A percentile compares a stretch with the other conserved stretches of the same genome.
Evolutionary conservation across 2,888 invertebrate species (phyloP).

Genomic region (Noctua comes): DNA sequence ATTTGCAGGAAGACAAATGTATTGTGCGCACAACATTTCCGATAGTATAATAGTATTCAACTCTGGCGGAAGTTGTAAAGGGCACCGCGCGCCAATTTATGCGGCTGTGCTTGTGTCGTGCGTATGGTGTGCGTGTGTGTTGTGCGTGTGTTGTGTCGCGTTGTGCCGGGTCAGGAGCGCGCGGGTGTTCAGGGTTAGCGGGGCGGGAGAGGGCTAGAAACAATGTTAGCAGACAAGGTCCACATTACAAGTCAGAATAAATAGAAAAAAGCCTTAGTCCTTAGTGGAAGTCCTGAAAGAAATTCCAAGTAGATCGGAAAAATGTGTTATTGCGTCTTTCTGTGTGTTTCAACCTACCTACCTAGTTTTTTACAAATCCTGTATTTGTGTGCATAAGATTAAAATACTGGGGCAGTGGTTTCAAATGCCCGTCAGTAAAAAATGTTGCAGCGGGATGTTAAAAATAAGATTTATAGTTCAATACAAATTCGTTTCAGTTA

Average conservation of each 20-base stretch:
- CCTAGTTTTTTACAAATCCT: not conserved
- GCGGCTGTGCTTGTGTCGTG: conserved; percentile 17
- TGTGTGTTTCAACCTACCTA: too few species aligned
- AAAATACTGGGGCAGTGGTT: not conserved
- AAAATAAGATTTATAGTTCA: conserved; percentile 7
- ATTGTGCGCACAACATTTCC: conserved; percentile 39
- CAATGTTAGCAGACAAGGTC: not conserved
- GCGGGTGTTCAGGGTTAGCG: not conserved
- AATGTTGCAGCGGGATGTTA: not conserved
- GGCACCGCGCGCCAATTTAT: conserved; percentile 28
- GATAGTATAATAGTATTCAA: conserved; percentile 40
- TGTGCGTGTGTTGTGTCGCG: not conserved
- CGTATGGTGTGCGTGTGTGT: not conserved
- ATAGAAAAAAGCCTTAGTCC: too few species aligned
- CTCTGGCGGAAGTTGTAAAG: conserved; percentile 56
- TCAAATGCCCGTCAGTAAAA: not conserved
- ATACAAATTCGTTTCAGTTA: conserved; percentile 25
- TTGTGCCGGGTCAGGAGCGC: not conserved
- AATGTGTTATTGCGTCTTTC: conserved; percentile 1
- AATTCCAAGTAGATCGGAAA: not conserved
- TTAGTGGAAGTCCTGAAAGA: not conserved
- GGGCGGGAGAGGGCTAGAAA: not conserved
- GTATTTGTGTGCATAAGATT: not conserved
- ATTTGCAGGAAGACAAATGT: conserved; percentile 34
- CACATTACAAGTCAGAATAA: not conserved